A percentile compares a stretch with the other conserved stretches of the same genome.
These are phyloP conservation scores for Eumaeus atala DNA, from an alignment of 1,140 invertebrate genomes.

Conservation along the genomic window DNA sequence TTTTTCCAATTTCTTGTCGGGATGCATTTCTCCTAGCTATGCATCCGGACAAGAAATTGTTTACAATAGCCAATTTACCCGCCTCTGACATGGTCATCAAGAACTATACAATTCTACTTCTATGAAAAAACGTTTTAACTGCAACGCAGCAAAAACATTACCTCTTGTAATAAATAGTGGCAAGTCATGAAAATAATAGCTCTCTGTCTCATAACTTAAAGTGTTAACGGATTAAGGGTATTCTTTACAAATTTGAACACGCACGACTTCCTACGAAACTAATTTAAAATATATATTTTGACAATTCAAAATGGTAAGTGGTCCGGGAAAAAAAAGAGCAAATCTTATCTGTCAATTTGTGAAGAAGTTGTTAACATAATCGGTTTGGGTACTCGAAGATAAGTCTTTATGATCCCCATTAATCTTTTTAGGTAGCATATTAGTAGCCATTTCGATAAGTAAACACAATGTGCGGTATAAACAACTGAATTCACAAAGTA, in stretches of 20 bases:
- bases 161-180: too few species aligned
- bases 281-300: background rate
- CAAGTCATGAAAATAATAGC: background rate
- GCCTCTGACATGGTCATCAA: too few species aligned
- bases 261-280: background rate
- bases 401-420: background rate
- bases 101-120: too few species aligned
- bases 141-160: too few species aligned
- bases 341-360: slow-evolving; percentile 7
- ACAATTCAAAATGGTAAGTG: background rate
- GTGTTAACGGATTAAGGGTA: background rate
- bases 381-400: slow-evolving; percentile 13
- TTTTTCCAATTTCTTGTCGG: too few species aligned
- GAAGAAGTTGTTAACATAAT: slow-evolving; percentile 14
- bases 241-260: slow-evolving; percentile 7
- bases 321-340: background rate
- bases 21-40: too few species aligned
- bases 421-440: slow-evolving; percentile 31
- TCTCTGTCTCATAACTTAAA: background rate
- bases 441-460: slow-evolving; percentile 30
- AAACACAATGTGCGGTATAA: slow-evolving; percentile 16
- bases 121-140: too few species aligned
- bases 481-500: too few species aligned
- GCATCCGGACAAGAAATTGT: too few species aligned
- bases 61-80: too few species aligned